Conservation (phyloP, 1,140 invertebrate species). For the Bombyx mori region DNA sequence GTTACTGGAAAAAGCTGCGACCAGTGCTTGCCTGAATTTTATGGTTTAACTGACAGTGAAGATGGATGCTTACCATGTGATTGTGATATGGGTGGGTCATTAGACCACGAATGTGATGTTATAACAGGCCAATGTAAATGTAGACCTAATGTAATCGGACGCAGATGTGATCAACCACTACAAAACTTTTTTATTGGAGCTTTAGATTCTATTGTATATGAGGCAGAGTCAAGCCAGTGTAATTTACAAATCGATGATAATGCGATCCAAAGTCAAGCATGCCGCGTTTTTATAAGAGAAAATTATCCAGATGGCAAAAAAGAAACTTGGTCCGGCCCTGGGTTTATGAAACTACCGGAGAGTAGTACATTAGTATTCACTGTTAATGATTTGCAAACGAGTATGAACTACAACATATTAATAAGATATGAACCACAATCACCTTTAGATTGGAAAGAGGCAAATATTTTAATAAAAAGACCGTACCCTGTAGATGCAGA, state of each 20-base stretch:
- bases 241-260: slow-evolving; percentile 65
- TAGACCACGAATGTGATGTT: slow-evolving; percentile 91
- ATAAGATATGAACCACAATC: slow-evolving; percentile 90
- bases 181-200: slow-evolving; percentile 91
- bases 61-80: slow-evolving; percentile 95
- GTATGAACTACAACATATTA: slow-evolving; percentile 93
- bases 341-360: slow-evolving; percentile 91
- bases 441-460: slow-evolving; percentile 87
- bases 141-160: slow-evolving; percentile 85
- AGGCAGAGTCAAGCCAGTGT: slow-evolving; percentile 83
- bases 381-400: slow-evolving; percentile 84
- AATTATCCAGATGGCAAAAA: slow-evolving; percentile 82
- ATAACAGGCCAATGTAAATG: slow-evolving; percentile 93
- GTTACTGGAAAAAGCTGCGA: slow-evolving; percentile 94
- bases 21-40: slow-evolving; percentile 91
- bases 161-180: slow-evolving; percentile 88
- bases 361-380: slow-evolving; percentile 88
- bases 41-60: slow-evolving; percentile 86
- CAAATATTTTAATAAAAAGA: slow-evolving; percentile 85
- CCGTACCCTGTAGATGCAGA: slow-evolving; percentile 82
- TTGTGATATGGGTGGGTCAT: slow-evolving; percentile 91
- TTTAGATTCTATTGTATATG: slow-evolving; percentile 88
- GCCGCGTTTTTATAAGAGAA: slow-evolving; percentile 88
- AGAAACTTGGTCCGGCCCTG: slow-evolving; percentile 92
- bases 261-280: slow-evolving; percentile 77